Evolutionary conservation across 2,113 vertebrate species (phyloP), one percentile per base, ranked within the genome.

Genomic region (Sebastes schlegelii): DNA sequence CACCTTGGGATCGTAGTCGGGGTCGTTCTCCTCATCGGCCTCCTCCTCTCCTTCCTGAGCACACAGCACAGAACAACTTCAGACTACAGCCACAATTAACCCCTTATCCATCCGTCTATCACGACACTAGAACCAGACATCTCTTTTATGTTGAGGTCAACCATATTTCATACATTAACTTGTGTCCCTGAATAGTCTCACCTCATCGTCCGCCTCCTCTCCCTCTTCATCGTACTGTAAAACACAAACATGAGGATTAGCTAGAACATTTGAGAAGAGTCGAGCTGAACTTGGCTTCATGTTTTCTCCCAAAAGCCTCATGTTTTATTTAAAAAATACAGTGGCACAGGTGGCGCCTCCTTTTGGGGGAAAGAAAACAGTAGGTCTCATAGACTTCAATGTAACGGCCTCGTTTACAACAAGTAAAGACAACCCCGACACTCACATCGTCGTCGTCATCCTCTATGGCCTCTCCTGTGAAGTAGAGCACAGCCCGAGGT

Each of bases 151-250:
- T 34, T 34, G 34, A 34, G 34, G 34, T 34, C 34, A 34, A 34
- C 23, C 23, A 23, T 23, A 23, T 66, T 21, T 66, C 4, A 57
- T 4, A 49, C 17, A 9, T 49, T 7, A 12, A 40, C 9, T 34
- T 13, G 21, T 57, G 14, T 34, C 45, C 4, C 0, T 19, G 1
- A 49, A 54, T 3, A 3, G 21, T 61, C 86, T 96, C 91, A 99
- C 98, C 97, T 99, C 98, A 92, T 99, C 97, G 83, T 99, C 98
- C 3, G 97, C 98, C 92, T 99, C 98, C 94, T 99, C 98, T 65
- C 97, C 98, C 91, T 99, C 98, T 93, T 99, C 98, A 92, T 99
- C 98, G 82, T 99, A 99, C 98, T 99, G 92, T 14, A 88, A 93
- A 92, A 92, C 89, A 12, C 75, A 91, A 68, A 76, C 5, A 76